phyloP scores from a whole-genome alignment of 2,113 vertebrate species.

The Sinocyclocheilus grahami region DNA sequence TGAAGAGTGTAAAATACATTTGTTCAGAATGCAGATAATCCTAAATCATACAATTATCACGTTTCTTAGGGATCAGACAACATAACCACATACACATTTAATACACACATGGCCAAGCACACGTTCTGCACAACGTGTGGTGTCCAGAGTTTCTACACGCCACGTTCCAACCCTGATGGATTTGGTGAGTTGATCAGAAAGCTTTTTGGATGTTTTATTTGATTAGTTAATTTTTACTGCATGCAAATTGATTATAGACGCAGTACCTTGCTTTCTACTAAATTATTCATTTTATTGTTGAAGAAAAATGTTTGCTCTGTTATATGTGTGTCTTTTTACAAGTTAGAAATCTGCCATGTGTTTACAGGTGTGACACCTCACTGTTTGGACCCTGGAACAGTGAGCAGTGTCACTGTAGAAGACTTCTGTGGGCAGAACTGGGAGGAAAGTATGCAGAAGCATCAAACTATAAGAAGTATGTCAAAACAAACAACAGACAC shows the following conservation, averaged over 20 bases:
- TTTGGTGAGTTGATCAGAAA: slow-evolving; percentile 80
- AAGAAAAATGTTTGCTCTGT: neutral
- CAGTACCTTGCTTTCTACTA: neutral
- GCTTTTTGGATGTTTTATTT: too few relatives aligned
- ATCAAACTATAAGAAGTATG: slow-evolving; percentile 85
- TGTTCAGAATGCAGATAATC: neutral
- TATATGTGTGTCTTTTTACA: neutral
- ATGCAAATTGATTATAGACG: neutral
- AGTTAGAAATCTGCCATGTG: slow-evolving; percentile 3
- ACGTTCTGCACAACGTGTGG: slow-evolving; percentile 96
- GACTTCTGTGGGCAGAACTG: slow-evolving; percentile 88
- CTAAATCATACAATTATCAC: neutral
- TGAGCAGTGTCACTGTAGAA: slow-evolving; percentile 81
- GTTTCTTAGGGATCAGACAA: slow-evolving; percentile 82
- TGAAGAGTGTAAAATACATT: neutral
- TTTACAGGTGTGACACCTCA: slow-evolving; percentile 87
- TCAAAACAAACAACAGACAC: slow-evolving; percentile 71
- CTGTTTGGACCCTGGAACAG: slow-evolving; percentile 89
- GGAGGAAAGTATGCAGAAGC: slow-evolving; percentile 88
- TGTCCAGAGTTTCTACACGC: slow-evolving; percentile 94
- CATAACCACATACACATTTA: slow-evolving; percentile 91
- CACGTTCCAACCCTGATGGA: slow-evolving; percentile 92
- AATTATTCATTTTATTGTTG: neutral
- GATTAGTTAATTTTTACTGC: neutral
- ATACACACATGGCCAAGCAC: slow-evolving; percentile 88